A percentile compares a stretch with the other conserved stretches of the same genome.
These are phyloP conservation scores for Mormyrus lacerda DNA, from an alignment of 2,113 vertebrate species.

Conservation along the genomic window DNA sequence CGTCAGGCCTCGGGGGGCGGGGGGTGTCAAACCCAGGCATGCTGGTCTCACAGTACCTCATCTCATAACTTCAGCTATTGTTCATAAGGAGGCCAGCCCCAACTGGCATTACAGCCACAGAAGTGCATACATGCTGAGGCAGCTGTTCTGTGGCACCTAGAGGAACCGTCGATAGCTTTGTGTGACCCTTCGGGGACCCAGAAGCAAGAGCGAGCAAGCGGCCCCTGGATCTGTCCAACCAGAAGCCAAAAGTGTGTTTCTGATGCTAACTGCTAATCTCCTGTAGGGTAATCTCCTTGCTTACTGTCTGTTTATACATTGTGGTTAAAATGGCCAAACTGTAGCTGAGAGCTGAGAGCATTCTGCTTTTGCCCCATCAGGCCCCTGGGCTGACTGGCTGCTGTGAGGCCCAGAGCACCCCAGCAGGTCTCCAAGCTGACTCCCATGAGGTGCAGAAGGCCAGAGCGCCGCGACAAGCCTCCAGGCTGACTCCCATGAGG, in stretches of 20 bases:
- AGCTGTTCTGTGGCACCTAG: neutral
- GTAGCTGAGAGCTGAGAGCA: neutral
- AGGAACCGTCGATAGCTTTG: neutral
- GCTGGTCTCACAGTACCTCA: neutral
- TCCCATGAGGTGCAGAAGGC: neutral
- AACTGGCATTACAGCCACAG: neutral
- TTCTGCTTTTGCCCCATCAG: neutral
- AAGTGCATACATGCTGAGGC: neutral
- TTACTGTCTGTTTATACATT: neutral
- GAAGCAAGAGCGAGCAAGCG: neutral
- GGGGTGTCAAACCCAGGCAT: neutral
- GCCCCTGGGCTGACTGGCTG: neutral
- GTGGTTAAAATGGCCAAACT: neutral
- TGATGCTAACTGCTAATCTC: neutral
- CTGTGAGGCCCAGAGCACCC: neutral
- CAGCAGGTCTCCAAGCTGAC: neutral
- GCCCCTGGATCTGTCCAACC: neutral
- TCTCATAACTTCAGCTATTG: neutral
- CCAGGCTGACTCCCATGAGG: neutral
- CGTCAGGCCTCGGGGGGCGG: neutral
- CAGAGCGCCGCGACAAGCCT: too few species aligned
- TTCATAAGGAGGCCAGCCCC: neutral
- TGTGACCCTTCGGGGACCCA: neutral
- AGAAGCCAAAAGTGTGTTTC: neutral
- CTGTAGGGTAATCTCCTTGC: neutral